Evolutionary conservation across 2,797 vertebrate genomes (phyloP), one percentile per base, ranked within the genome.

Genomic region (Argentina silus): DNA sequence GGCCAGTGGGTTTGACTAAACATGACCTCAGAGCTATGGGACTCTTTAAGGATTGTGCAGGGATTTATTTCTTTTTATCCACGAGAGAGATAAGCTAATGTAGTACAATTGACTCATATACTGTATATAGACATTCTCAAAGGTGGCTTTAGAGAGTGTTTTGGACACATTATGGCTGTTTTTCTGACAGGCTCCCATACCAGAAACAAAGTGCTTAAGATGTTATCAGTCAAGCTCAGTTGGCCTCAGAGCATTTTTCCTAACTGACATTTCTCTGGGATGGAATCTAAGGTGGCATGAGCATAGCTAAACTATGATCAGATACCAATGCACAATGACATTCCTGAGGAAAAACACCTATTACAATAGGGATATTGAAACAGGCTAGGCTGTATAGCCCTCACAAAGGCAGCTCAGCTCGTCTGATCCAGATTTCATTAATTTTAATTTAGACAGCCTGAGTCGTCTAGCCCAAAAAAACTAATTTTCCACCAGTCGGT

Each of bases 1-100:
- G 74, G 80, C 76, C n/a, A 6, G 69, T 70, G 75, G 74, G 73
- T 87, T 84, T 88, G 78, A 90, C 88, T 89, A 90, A 88, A 87
- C 76, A 74, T 73, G 75, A 88, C 81, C 84, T 62, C 65, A 7
- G 21, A 43, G 27, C 60, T n/a, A 21, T 63, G 70, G 81, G 73
- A 72, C 23, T 61, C 23, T 27, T 6, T 12, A 27, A 27, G 23
- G 23, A 59, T 60, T 11, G 19, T 23, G 10, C 21, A 60, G 21
- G 9, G 57, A 27, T 27, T 42, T 61, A 61, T 36, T 36, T 36
- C 1, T 36, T 36, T 1, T 4, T 36, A 36, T 36, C 27, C 27
- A 36, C 27, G 4, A 36, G 27, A 36, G 27, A 36, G 27, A 36
- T 36, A 36, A 36, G 27, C 27, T 36, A 36, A 36, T 36, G 27